Percentiles rank a stretch among this genome's conserved stretches.
Evolutionary conservation across 2,113 vertebrate species (phyloP).

Genomic region (Semicossyphus pulcher): DNA sequence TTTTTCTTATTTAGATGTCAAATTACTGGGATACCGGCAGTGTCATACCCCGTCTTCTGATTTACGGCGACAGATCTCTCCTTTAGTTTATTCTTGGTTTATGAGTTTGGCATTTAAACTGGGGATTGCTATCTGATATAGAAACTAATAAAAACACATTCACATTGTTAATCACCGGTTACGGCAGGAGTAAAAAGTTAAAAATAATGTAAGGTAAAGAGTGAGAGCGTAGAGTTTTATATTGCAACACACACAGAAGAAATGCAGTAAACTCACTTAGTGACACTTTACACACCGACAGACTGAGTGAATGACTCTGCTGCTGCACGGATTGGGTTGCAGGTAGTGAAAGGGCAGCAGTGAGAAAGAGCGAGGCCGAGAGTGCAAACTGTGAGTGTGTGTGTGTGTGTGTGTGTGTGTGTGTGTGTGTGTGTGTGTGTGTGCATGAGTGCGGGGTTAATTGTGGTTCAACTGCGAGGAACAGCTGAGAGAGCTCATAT

Average conservation of each 20-base stretch:
- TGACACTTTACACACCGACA: conserved; percentile 57
- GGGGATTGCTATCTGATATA: conserved; percentile 3
- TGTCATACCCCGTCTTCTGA: neutral
- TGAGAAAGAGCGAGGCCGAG: conserved; percentile 63
- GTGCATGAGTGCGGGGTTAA: conserved; percentile 67
- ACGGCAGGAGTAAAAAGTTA: neutral
- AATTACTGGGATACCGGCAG: conserved; percentile 16
- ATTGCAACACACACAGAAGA: conserved; percentile 33
- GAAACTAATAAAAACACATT: conserved; percentile 28
- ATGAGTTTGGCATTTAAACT: conserved; percentile 53
- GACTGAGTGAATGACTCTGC: conserved; percentile 45
- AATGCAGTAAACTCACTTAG: conserved; percentile 60
- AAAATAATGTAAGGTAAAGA: neutral
- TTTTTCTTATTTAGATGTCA: conserved; percentile 40
- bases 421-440: conserved; percentile 13
- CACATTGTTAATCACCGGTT: neutral
- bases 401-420: conserved; percentile 35
- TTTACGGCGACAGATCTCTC: conserved; percentile 36
- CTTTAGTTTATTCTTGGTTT: conserved; percentile 65
- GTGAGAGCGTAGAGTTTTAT: neutral
- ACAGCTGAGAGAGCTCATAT: conserved; percentile 86
- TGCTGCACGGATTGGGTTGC: conserved; percentile 73
- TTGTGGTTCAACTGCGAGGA: conserved; percentile 81
- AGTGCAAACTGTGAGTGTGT: conserved; percentile 65
- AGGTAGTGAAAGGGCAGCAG: conserved; percentile 75